Conservation (phyloP, 2,797 vertebrate genomes). For the Clarias platycephalus region DNA sequence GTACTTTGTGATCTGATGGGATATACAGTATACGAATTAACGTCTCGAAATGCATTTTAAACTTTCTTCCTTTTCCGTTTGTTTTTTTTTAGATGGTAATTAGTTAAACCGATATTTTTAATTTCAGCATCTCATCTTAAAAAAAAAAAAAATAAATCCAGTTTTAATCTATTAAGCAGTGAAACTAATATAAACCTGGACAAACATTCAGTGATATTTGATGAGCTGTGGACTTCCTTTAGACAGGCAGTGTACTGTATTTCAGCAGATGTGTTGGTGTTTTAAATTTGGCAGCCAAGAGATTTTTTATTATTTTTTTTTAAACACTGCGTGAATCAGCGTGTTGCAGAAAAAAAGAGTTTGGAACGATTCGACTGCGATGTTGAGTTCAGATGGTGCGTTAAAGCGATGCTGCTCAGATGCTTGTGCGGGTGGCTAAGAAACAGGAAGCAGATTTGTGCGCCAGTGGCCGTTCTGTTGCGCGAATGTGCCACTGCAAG, state of each 20-base stretch:
- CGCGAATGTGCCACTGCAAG: constrained; percentile 39
- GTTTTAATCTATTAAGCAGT: background rate
- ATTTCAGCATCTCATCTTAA: background rate
- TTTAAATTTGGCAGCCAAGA: background rate
- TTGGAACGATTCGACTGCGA: background rate
- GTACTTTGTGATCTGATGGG: background rate
- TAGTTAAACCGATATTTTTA: too few species aligned
- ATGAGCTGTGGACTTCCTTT: background rate
- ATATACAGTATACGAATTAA: background rate
- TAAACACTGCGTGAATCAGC: background rate
- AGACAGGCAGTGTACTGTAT: background rate
- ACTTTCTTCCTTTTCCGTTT: background rate
- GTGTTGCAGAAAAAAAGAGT: background rate
- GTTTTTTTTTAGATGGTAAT: background rate
- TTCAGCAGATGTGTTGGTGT: constrained; percentile 1
- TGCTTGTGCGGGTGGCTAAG: constrained; percentile 46
- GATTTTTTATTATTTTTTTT: background rate
- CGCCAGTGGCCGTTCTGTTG: constrained; percentile 48
- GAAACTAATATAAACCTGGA: background rate
- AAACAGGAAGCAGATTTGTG: constrained; percentile 40
- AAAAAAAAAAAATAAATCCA: background rate
- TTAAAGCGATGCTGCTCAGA: constrained; percentile 28
- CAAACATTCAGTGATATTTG: background rate
- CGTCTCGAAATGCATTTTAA: background rate
- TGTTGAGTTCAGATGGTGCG: constrained; percentile 25